Evolutionary conservation across 2,113 vertebrate genomes (phyloP).

Genomic region (Todiramphus saurophagus): DNA sequence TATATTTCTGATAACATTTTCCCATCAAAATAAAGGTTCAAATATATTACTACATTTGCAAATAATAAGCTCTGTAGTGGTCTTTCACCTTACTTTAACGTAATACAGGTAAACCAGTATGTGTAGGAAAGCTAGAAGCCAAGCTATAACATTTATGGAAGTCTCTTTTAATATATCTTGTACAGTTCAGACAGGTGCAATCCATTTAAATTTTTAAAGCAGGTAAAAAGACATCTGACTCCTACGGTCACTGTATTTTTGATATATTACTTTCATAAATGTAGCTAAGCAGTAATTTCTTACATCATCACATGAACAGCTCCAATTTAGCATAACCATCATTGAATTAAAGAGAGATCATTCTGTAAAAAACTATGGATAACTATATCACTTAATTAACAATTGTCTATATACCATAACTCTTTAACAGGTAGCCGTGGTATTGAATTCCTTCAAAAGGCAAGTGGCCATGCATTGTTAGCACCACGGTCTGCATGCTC

Average conservation of each 20-base stretch:
- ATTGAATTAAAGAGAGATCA: constrained; percentile 67
- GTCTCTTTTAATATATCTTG: constrained; percentile 76
- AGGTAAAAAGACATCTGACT: constrained; percentile 76
- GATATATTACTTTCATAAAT: constrained; percentile 80
- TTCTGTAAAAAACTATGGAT: constrained; percentile 68
- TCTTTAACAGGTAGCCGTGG: constrained; percentile 71
- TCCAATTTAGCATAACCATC: constrained; percentile 76
- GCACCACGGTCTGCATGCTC: constrained; percentile 81
- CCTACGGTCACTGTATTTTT: constrained; percentile 73
- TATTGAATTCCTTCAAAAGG: constrained; percentile 75
- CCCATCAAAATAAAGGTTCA: constrained; percentile 77
- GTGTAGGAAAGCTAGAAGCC: constrained; percentile 78
- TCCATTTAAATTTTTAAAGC: constrained; percentile 78
- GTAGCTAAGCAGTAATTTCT: constrained; percentile 71
- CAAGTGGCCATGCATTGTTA: constrained; percentile 81
- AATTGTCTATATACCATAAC: constrained; percentile 69
- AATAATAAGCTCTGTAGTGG: constrained; percentile 72
- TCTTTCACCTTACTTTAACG: constrained; percentile 73
- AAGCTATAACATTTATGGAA: constrained; percentile 81
- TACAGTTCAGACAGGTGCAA: constrained; percentile 80
- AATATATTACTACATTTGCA: constrained; percentile 72
- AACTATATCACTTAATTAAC: constrained; percentile 70
- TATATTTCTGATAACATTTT: constrained; percentile 70
- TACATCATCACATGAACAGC: constrained; percentile 76
- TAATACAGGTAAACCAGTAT: constrained; percentile 77